Base-by-base conservation (phyloP, 2,888 invertebrate species). In the Chrysolina americana region DNA sequence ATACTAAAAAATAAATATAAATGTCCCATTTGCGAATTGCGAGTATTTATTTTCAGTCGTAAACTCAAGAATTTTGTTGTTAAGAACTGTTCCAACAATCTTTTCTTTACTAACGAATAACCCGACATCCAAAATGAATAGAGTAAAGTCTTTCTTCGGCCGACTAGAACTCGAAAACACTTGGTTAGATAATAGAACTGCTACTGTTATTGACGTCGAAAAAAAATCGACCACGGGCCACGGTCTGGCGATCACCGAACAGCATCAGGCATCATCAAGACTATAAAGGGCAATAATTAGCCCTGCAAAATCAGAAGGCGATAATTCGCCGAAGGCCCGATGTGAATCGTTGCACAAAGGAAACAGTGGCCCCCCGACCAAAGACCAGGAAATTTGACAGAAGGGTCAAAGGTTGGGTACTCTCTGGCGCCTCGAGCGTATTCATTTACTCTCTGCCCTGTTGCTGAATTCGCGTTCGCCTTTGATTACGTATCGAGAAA, bases 381-480 rank as follows among this genome's bases (percentile, higher is more conserved):
- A 86, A 87, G 86, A 86, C 85, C 87, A 86, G 86, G 87, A 86
- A 87, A 87, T 86, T 87, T 87, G 86, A 86, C 85, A 84, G 84
- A 81, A 84, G 85, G 86, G 86, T 86, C 86, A 86, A 87, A 87
- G 86, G 86, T 79, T 76, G 76, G 78, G 78, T 76, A 78, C 74
- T 73, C 76, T 72, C 75, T 78, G 70, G 65, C 63, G 82, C 82
- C 81, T 65, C 62, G 71, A 80, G 82, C 83, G 79, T 80, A 78
- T 82, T 82, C 83, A 82, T 83, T 83, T 83, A 81, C 82, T 81
- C 77, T 73, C 74, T 76, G 75, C 47, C 68, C 71, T 64, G 64
- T 71, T 74, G 68, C 71, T 71, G 68, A 48, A 74, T 66, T 65
- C 50, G 36, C 64, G 11, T 50, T 70, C 70, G 69, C 81, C 82